A percentile compares a stretch with the other conserved stretches of the same genome.
Conservation (phyloP, 2,797 vertebrate genomes). For the Enoplosus armatus region DNA sequence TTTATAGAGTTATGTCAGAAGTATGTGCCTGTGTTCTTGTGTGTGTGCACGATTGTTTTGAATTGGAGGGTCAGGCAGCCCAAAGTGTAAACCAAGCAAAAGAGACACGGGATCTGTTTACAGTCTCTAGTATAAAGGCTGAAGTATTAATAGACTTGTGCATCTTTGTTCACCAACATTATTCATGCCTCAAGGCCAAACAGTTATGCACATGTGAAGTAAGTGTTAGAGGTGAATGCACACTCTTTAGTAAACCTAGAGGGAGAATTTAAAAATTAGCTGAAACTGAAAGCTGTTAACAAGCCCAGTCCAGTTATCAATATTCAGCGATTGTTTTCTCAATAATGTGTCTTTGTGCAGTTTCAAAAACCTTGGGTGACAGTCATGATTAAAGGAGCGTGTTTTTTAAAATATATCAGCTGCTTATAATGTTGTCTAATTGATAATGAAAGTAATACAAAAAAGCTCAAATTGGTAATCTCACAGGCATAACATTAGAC, state of each 20-base stretch:
- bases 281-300: background rate
- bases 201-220: background rate
- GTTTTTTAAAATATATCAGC: background rate
- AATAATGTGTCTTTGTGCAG: background rate
- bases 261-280: too few relatives aligned
- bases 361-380: background rate
- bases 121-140: background rate
- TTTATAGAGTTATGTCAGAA: background rate
- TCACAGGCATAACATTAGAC: background rate
- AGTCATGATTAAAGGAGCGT: background rate
- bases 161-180: background rate
- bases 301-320: background rate
- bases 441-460: background rate
- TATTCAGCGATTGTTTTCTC: background rate
- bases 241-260: background rate
- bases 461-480: background rate
- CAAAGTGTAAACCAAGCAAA: background rate
- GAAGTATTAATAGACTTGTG: background rate
- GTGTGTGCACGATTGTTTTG: background rate
- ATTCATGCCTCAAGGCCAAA: slow-evolving; percentile 7
- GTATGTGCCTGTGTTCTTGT: background rate
- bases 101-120: background rate
- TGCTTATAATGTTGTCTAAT: background rate
- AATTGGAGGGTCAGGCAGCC: background rate
- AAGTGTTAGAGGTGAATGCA: background rate